Base-by-base conservation (phyloP, 2,888 invertebrate species). In the Cyclophora punctaria region DNA sequence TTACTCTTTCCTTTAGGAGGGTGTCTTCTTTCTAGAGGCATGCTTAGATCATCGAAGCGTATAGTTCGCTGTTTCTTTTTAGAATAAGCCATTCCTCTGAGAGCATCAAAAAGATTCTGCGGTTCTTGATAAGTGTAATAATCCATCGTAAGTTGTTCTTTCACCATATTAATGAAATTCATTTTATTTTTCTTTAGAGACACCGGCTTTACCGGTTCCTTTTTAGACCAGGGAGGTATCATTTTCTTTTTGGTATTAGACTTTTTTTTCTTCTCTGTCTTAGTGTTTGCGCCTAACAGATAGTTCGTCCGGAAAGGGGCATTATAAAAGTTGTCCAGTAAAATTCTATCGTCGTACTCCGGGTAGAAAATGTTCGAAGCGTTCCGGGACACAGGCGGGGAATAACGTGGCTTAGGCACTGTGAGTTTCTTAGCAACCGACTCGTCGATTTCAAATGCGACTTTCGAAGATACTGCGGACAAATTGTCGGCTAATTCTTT, bases 31-130 rank as follows among this genome's bases (percentile, higher is more conserved):
- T 5, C 5, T 34, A 6, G 34, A 1, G 4, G 4, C 49, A n/a
- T 20, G 20, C 20, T 20, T 20, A 20, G 20, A 20, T 20, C 20
- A 20, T 20, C 20, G 20, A 66, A 64, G 4, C 55, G 47, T n/a
- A 63, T 56, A 0, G 59, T 48, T 35, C 62, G 63, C 4, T 64
- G 35, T n/a, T 58, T 59, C 2, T 50, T 52, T 47, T 82, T 83
- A 41, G 75, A 78, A 7, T 60, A 62, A 0, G 78, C 81, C 51
- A 83, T 76, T 0, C 74, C 55, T 55, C 66, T 73, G n/a, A 84
- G 54, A 0, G 83, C 78, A 56, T 83, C 62, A 48, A 64, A 80
- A 3, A 84, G 59, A 41, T 69, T 81, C 42, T 66, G 59, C 0
- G 82, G 82, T 37, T 82, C 76, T 35, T 73, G 68, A 7, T 62